Evolutionary conservation across 2,113 vertebrate genomes (phyloP).

Genomic region (Odontophorus gujanensis): DNA sequence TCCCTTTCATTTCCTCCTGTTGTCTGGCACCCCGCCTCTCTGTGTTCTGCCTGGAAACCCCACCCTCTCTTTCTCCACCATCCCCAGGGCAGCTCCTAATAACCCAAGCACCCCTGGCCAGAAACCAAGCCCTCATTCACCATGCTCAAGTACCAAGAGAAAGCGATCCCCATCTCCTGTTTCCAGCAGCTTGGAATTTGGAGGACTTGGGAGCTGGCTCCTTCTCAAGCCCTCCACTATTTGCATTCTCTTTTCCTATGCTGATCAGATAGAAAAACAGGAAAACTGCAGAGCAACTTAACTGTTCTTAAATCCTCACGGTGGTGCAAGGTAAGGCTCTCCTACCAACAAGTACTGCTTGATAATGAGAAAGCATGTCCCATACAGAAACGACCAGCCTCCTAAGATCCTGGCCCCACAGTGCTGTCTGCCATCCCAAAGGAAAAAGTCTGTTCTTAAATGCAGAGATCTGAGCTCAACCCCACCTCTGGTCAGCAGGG

Average conservation of each 20-base stretch:
- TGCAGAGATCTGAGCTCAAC: not conserved
- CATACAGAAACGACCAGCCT: not conserved
- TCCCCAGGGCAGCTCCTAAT: not conserved
- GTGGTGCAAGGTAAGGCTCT: not conserved
- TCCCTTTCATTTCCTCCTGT: constrained; percentile 6
- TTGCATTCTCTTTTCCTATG: not conserved
- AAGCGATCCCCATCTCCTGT: not conserved
- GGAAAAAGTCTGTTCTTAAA: not conserved
- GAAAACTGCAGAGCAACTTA: too few relatives aligned
- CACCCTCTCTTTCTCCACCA: not conserved
- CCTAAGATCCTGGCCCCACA: not conserved
- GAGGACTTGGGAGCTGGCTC: too few relatives aligned
- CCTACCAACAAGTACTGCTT: not conserved
- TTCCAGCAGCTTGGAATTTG: not conserved
- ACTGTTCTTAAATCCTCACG: not conserved
- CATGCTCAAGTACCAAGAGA: not conserved
- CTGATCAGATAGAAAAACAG: not conserved
- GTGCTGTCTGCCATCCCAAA: not conserved
- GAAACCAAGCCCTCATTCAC: not conserved
- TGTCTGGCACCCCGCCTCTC: fast-evolving
- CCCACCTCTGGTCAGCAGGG: not conserved
- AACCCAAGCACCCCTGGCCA: not conserved
- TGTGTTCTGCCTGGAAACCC: not conserved
- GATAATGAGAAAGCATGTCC: not conserved
- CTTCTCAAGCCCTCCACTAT: not conserved